These are phyloP conservation scores for Peromyscus attwateri DNA, from an alignment of 2,797 vertebrate species.

Conservation along the genomic window DNA sequence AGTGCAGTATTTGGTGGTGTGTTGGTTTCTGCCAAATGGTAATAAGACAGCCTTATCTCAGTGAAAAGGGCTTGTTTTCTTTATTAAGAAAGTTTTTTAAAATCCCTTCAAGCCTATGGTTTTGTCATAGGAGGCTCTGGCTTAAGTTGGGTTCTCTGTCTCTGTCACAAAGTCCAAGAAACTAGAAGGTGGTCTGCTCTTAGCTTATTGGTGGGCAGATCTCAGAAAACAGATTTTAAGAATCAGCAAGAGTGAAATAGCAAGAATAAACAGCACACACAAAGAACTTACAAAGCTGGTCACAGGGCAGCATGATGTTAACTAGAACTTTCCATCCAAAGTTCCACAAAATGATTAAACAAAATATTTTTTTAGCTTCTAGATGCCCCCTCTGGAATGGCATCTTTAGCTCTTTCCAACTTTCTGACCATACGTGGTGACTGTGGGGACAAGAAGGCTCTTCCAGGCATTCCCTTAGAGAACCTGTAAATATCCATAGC, in stretches of 20 bases:
- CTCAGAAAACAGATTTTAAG: slow-evolving; percentile 21
- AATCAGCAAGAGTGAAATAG: neutral
- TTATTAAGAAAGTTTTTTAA: neutral
- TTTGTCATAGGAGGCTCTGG: neutral
- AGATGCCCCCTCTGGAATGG: neutral
- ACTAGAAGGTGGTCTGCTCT: neutral
- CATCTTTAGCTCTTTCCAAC: neutral
- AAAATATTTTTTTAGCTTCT: neutral
- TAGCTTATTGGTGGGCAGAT: slow-evolving; percentile 27
- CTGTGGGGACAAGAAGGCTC: neutral
- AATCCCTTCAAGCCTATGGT: neutral
- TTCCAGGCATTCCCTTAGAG: neutral
- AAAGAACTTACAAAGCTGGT: neutral
- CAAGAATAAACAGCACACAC: neutral
- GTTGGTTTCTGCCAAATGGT: slow-evolving; percentile 62
- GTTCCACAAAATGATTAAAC: neutral
- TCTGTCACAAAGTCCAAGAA: slow-evolving; percentile 29
- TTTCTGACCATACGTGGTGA: neutral
- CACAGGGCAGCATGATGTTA: neutral
- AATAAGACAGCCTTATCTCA: slow-evolving; percentile 44
- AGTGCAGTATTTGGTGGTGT: slow-evolving; percentile 8
- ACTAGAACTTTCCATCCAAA: neutral
- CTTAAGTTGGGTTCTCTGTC: neutral
- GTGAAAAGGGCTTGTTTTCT: slow-evolving; percentile 22
- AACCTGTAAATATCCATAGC: neutral